Evolutionary conservation across 2,797 vertebrate species (phyloP).

Genomic region (Emydoidea blandingii): DNA sequence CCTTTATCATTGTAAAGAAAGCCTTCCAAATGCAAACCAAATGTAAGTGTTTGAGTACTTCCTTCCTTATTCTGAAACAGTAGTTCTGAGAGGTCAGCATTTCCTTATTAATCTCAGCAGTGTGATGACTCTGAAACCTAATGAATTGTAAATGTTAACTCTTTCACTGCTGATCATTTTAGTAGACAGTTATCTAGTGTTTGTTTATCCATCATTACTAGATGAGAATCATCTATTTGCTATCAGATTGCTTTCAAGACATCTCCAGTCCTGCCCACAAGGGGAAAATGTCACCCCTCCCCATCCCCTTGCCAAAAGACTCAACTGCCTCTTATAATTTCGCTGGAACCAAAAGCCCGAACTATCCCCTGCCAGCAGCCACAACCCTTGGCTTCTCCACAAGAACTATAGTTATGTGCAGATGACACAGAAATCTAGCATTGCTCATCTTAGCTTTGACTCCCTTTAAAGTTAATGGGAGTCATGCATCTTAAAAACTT

Average conservation of each 20-base stretch:
- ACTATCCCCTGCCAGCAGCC: background rate
- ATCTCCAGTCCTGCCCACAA: background rate
- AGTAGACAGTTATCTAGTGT: background rate
- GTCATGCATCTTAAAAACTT: background rate
- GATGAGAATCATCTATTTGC: background rate
- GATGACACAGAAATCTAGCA: background rate
- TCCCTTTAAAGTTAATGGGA: background rate
- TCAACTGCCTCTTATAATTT: background rate
- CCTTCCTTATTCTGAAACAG: background rate
- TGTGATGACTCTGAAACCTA: background rate
- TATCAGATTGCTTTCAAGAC: background rate
- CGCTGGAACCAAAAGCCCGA: background rate
- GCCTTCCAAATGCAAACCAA: background rate
- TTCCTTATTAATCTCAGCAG: background rate
- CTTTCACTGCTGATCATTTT: background rate
- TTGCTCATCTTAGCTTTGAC: background rate
- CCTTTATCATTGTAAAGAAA: background rate
- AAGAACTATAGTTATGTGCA: background rate
- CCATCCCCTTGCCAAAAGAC: background rate
- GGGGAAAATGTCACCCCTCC: background rate
- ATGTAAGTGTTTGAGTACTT: background rate
- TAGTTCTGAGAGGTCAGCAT: background rate
- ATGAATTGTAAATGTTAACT: background rate
- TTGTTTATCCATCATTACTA: background rate
- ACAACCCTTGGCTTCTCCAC: background rate